Conservation (phyloP, 1,140 invertebrate genomes). For the Spodoptera litura region DNA sequence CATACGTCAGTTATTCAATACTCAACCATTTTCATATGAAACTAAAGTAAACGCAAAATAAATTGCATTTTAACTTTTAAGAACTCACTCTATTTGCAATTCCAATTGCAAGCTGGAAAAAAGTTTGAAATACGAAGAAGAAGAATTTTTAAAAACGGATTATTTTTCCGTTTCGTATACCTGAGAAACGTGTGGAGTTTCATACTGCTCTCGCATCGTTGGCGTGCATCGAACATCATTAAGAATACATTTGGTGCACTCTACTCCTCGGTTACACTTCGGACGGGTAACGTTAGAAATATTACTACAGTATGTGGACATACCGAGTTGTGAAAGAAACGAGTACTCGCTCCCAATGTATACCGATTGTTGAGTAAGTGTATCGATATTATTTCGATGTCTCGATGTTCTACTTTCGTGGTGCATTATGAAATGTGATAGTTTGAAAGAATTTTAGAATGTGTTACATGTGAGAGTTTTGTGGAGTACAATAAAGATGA, state of each 20-base stretch:
- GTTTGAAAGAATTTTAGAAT: conserved; percentile 33
- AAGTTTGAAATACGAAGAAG: conserved; percentile 10
- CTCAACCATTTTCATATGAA: too few relatives aligned
- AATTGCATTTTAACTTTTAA: conserved; percentile 7
- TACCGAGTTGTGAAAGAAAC: conserved; percentile 30
- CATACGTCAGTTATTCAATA: conserved; percentile 10
- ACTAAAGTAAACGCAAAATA: neutral
- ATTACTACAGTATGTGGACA: conserved; percentile 30
- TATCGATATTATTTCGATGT: conserved; percentile 40
- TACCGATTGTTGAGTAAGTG: conserved; percentile 35
- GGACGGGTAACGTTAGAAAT: conserved; percentile 37
- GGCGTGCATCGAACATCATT: conserved; percentile 42
- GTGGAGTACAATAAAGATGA: too few relatives aligned
- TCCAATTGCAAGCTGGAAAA: conserved; percentile 34
- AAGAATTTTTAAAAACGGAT: conserved; percentile 37
- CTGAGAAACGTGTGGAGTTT: conserved; percentile 29
- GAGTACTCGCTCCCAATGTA: conserved; percentile 32
- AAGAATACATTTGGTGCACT: conserved; percentile 44
- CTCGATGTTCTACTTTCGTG: conserved; percentile 33
- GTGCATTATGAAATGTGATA: conserved; percentile 39
- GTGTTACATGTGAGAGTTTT: neutral
- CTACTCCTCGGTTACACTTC: conserved; percentile 22
- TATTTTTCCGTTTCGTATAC: conserved; percentile 32
- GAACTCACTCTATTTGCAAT: conserved; percentile 24
- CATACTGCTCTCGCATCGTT: neutral